Evolutionary conservation across 2,113 vertebrate species (phyloP).

Genomic region (Aegotheles bennettii): DNA sequence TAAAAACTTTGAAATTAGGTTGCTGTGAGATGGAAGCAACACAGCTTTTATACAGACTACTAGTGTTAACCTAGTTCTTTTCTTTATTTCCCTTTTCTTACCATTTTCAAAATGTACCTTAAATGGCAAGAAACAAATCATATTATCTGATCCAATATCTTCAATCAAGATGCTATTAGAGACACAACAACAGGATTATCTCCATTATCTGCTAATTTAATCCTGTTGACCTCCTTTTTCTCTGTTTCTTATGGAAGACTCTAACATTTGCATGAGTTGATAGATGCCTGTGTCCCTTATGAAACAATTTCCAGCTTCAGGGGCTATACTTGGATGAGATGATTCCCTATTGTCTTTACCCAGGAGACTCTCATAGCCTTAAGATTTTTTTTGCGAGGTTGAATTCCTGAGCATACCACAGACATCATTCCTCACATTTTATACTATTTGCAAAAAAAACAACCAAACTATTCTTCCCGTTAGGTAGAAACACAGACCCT

Average conservation of each 20-base stretch:
- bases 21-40: not conserved
- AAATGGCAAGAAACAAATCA: not conserved
- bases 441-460: not conserved
- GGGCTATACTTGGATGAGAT: not conserved
- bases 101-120: not conserved
- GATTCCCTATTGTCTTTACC: not conserved
- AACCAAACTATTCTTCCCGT: not conserved
- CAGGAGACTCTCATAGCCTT: not conserved
- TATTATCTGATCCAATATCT: not conserved
- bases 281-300: not conserved
- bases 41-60: not conserved
- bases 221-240: not conserved
- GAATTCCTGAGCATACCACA: not conserved
- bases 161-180: not conserved
- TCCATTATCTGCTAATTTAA: constrained; percentile 2
- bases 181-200: not conserved
- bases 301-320: not conserved
- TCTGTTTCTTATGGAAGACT: not conserved
- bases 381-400: not conserved
- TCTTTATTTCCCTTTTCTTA: not conserved
- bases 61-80: not conserved
- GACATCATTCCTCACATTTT: not conserved
- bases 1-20: not conserved
- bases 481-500: not conserved
- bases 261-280: not conserved